Conservation (phyloP, 35 echinoderm and acorn worm species). For the Lytechinus pictus region DNA sequence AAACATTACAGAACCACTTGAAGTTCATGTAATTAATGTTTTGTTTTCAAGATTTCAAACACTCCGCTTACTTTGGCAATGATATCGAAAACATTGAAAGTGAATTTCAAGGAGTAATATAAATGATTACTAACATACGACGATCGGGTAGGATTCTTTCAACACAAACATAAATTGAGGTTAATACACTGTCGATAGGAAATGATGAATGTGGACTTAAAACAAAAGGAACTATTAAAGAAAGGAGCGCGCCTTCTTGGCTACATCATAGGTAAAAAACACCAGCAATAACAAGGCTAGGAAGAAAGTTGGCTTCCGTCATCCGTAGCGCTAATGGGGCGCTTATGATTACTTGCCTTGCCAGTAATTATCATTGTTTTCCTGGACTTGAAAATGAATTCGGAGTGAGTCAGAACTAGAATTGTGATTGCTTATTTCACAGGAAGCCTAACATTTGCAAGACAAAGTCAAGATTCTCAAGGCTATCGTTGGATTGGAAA, state of each 20-base stretch:
- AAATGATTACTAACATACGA: conserved; percentile 2
- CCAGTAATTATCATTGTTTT: conserved; percentile 14
- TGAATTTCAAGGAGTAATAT: not conserved
- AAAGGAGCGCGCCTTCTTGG: not conserved
- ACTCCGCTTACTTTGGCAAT: not conserved
- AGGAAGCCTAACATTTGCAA: conserved; percentile 10
- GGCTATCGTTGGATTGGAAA: not conserved
- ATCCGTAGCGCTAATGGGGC: conserved; percentile 8
- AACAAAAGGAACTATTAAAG: conserved; percentile 14
- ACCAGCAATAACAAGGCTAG: not conserved
- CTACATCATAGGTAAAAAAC: not conserved
- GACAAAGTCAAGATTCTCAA: conserved; percentile 18
- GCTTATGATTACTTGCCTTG: conserved; percentile 11
- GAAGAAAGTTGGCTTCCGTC: conserved; percentile 9
- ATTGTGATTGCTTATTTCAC: conserved; percentile 13
- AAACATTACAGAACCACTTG: not conserved
- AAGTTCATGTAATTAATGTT: not conserved
- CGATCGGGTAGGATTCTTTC: not conserved
- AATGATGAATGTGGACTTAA: not conserved
- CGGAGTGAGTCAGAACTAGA: conserved; percentile 16
- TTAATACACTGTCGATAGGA: not conserved
- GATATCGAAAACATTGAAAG: not conserved
- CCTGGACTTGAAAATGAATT: conserved; percentile 18
- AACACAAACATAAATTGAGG: conserved; percentile 12
- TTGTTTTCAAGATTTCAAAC: too few relatives aligned